Conservation (phyloP, 2,113 vertebrate genomes). For the Sphyrna mokarran region DNA sequence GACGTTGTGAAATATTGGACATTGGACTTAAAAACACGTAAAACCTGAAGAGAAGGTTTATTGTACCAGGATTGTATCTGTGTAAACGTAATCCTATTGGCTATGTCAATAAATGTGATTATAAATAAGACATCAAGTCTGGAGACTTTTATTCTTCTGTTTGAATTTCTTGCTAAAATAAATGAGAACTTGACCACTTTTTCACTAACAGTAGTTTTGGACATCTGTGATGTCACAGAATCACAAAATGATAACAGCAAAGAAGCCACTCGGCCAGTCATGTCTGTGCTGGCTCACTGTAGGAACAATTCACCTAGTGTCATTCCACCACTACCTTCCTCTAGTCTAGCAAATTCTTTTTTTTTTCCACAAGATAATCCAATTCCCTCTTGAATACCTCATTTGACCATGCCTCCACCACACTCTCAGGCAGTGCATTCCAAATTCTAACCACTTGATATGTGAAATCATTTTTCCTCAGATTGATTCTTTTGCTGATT, state of each 20-base stretch:
- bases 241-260: background rate
- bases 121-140: slow-evolving; percentile 46
- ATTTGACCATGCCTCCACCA: background rate
- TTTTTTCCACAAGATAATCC: background rate
- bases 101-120: slow-evolving; percentile 80
- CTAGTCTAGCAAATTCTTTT: background rate
- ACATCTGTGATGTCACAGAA: background rate
- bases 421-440: background rate
- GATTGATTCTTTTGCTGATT: background rate
- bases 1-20: slow-evolving; percentile 46
- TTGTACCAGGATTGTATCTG: slow-evolving; percentile 57
- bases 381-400: background rate
- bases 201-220: background rate
- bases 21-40: slow-evolving; percentile 56
- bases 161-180: background rate
- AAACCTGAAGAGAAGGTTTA: slow-evolving; percentile 3
- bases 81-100: slow-evolving; percentile 82
- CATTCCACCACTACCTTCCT: too few relatives aligned
- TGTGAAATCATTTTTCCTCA: background rate
- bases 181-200: background rate
- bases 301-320: too few relatives aligned
- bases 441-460: background rate
- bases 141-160: slow-evolving; percentile 41
- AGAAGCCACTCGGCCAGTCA: too few relatives aligned
- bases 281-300: too few relatives aligned